These are phyloP conservation scores for Aphidius gifuensis DNA, from an alignment of 1,140 invertebrate species.

Conservation along the genomic window DNA sequence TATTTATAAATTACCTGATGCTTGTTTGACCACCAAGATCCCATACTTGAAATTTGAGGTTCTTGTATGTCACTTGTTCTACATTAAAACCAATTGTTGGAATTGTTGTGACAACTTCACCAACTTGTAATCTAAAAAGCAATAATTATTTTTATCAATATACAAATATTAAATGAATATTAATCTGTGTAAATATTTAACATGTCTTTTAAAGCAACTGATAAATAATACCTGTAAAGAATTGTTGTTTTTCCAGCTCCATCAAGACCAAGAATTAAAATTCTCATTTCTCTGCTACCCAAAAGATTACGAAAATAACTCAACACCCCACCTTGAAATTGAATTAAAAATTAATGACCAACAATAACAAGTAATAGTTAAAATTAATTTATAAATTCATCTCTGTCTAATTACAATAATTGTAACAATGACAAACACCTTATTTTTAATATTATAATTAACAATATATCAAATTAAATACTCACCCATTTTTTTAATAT, in stretches of 20 bases:
- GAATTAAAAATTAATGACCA: not conserved
- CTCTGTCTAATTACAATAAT: no score
- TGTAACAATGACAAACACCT: no score
- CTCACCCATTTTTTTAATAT: no score
- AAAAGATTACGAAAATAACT: constrained; percentile 93
- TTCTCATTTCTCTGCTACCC: constrained; percentile 94
- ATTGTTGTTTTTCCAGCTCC: constrained; percentile 99
- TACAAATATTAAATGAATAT: constrained; percentile 13
- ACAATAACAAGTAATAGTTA: not conserved
- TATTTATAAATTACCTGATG: constrained; percentile 61
- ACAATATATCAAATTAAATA: no score
- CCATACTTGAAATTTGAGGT: constrained; percentile 97
- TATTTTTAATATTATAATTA: no score
- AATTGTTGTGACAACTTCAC: constrained; percentile 99
- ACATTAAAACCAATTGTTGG: constrained; percentile 98
- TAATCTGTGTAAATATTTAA: constrained; percentile 6
- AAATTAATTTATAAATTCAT: no score
- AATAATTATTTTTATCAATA: constrained; percentile 21
- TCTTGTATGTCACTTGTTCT: constrained; percentile 95
- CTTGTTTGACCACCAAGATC: constrained; percentile 98
- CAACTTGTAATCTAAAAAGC: constrained; percentile 80
- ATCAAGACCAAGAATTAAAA: constrained; percentile 95
- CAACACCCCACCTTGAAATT: constrained; percentile 80
- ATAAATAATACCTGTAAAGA: constrained; percentile 71
- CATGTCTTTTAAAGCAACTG: constrained; percentile 16